phyloP scores from a whole-genome alignment of 2,113 vertebrate genomes.

The Ailuropoda melanoleuca region DNA sequence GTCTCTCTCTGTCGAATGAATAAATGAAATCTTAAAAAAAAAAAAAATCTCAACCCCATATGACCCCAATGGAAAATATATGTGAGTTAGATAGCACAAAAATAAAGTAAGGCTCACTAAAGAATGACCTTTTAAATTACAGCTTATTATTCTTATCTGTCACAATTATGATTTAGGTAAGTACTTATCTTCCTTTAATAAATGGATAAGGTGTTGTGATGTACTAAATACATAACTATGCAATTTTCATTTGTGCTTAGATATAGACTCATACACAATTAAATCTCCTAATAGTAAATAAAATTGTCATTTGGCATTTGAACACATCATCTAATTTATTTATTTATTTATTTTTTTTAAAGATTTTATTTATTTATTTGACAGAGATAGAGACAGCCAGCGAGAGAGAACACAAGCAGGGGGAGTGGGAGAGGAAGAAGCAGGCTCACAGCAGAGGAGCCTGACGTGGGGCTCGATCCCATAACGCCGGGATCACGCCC shows the following conservation, averaged over 20 bases:
- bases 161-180: not conserved
- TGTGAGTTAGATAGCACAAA: not conserved
- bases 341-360: no score
- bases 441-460: no score
- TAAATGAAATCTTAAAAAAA: no score
- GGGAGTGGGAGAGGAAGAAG: no score
- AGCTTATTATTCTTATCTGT: constrained; percentile 10
- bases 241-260: constrained; percentile 23
- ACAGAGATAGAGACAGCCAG: no score
- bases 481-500: no score
- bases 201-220: not conserved
- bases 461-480: no score
- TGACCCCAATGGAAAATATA: not conserved
- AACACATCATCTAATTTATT: not conserved
- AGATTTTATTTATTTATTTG: no score
- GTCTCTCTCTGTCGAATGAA: no score
- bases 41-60: not conserved
- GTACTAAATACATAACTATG: not conserved
- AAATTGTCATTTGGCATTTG: constrained; percentile 25
- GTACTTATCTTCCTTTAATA: constrained; percentile 9
- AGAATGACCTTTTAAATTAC: constrained; percentile 15
- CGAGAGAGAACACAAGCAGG: no score
- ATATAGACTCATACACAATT: not conserved
- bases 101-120: not conserved
- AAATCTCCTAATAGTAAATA: constrained; percentile 13